phyloP scores from a whole-genome alignment of 2,113 vertebrate genomes.

The Heterochromis multidens region DNA sequence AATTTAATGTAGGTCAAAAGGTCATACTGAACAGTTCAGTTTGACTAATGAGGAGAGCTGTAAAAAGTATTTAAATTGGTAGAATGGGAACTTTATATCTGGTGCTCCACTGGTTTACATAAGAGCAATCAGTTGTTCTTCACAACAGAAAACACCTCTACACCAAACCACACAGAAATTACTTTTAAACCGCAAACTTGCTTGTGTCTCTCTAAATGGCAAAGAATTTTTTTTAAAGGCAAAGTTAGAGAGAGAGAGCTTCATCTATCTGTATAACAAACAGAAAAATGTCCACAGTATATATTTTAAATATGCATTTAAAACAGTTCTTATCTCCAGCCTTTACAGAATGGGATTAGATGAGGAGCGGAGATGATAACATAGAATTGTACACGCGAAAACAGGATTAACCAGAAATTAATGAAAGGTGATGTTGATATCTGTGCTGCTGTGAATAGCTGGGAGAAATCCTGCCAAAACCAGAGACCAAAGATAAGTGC shows the following conservation, averaged over 20 bases:
- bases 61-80: constrained; percentile 9
- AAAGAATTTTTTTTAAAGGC: not conserved
- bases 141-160: not conserved
- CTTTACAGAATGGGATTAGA: not conserved
- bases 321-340: not conserved
- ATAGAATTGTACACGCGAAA: not conserved
- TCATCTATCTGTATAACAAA: not conserved
- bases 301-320: not conserved
- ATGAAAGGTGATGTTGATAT: not conserved
- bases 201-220: not conserved
- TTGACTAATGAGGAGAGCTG: not conserved
- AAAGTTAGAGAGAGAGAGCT: not conserved
- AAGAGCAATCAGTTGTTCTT: not conserved
- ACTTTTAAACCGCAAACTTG: not conserved
- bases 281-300: not conserved
- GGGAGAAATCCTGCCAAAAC: not conserved
- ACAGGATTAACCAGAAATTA: not conserved
- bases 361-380: not conserved
- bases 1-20: not conserved
- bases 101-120: not conserved
- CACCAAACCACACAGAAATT: not conserved
- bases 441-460: not conserved
- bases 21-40: not conserved
- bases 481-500: not conserved
- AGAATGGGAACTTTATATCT: not conserved